A percentile compares a stretch with the other conserved stretches of the same genome.
These are phyloP conservation scores for Tupiocoris notatus DNA, from an alignment of 2,888 invertebrate species.

Conservation along the genomic window DNA sequence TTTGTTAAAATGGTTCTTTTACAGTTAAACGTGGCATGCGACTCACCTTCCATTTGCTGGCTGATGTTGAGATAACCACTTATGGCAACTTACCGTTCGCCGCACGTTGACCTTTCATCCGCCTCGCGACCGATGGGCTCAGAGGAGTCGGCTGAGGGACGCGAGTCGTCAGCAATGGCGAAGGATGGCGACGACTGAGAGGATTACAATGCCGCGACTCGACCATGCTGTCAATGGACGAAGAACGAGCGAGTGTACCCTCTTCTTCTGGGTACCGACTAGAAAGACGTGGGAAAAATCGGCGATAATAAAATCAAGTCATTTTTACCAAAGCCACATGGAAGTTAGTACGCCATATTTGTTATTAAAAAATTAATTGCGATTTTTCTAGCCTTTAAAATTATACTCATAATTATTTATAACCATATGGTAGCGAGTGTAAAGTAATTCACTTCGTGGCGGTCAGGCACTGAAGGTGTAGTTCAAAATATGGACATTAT, in stretches of 20 bases:
- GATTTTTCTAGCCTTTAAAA: no score
- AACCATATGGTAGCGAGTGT: no score
- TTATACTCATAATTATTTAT: no score
- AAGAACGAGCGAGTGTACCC: conserved; percentile 49
- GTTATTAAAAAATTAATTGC: no score
- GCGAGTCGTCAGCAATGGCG: conserved; percentile 48
- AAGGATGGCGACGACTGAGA: conserved; percentile 50
- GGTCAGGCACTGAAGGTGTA: no score
- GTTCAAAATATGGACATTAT: no score
- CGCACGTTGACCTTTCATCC: conserved; percentile 73
- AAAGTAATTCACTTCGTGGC: no score
- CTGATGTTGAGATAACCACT: neutral
- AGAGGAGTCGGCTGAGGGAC: conserved; percentile 45
- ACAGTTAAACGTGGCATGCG: neutral
- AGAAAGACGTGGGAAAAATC: conserved; percentile 5
- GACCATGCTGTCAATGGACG: conserved; percentile 51
- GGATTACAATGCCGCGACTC: conserved; percentile 50
- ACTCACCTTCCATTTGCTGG: neutral
- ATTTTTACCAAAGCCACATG: no score
- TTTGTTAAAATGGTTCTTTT: no score
- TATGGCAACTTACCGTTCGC: conserved; percentile 63
- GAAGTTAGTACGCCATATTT: no score
- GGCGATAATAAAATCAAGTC: no score
- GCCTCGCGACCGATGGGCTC: conserved; percentile 72
- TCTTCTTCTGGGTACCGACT: conserved; percentile 47